These are phyloP conservation scores for Venustaconcha ellipsiformis DNA, from an alignment of 1,140 invertebrate species.

Conservation along the genomic window DNA sequence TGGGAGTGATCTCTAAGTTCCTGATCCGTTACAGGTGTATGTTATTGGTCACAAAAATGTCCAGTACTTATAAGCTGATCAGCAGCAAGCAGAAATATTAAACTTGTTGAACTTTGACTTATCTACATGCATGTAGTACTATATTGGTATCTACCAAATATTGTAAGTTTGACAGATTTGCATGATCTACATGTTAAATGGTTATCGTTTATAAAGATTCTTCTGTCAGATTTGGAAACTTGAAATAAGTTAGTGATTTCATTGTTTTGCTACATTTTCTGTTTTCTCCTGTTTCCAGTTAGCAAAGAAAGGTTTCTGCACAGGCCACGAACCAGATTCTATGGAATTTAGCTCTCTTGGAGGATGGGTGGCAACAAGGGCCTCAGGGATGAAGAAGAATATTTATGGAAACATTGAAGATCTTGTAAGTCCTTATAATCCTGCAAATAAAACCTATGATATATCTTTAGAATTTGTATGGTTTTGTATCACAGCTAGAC, in stretches of 20 bases:
- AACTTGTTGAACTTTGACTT: too few species aligned
- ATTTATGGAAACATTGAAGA: conserved; percentile 99
- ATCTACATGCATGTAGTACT: background rate
- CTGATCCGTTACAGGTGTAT: too few species aligned
- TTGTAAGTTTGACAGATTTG: background rate
- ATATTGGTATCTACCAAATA: background rate
- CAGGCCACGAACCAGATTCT: conserved; percentile 94
- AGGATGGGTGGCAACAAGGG: conserved; percentile 98
- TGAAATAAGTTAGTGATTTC: background rate
- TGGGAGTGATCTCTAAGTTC: too few species aligned
- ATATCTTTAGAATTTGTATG: too few species aligned
- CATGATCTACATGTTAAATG: background rate
- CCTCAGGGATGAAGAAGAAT: conserved; percentile 99
- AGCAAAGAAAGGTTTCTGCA: conserved; percentile 70
- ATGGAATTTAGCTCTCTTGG: conserved; percentile 96
- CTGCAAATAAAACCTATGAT: too few species aligned
- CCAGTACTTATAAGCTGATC: too few species aligned
- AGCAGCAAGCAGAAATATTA: background rate
- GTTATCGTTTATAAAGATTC: background rate
- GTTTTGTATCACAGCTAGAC: too few species aligned
- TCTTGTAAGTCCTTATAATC: conserved; percentile 68
- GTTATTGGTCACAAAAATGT: too few species aligned
- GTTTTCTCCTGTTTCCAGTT: conserved; percentile 46
- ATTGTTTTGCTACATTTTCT: background rate
- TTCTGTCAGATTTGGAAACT: background rate